phyloP scores from a whole-genome alignment of 2,113 vertebrate genomes.

The Okapia johnstoni region DNA sequence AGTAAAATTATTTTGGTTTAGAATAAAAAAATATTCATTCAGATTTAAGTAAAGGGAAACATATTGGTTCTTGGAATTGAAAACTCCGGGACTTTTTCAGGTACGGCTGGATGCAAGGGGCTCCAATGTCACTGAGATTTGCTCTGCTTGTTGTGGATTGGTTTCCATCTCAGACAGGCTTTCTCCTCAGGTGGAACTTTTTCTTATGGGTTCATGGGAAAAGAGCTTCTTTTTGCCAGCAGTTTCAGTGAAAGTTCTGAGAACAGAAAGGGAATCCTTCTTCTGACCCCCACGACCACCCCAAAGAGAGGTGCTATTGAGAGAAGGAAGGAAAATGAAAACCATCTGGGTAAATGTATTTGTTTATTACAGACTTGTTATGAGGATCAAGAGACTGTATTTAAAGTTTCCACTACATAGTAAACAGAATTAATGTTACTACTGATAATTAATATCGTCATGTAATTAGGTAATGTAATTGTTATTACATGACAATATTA shows the following conservation, averaged over 20 bases:
- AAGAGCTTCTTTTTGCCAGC: not conserved
- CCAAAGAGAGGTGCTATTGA: not conserved
- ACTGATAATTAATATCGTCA: not conserved
- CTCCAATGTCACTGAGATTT: not conserved
- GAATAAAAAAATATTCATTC: not conserved
- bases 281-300: too few relatives aligned
- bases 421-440: not conserved
- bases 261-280: not conserved
- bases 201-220: not conserved
- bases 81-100: not conserved
- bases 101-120: not conserved
- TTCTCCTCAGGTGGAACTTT: not conserved
- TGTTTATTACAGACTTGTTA: not conserved
- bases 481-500: not conserved
- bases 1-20: not conserved
- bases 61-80: not conserved
- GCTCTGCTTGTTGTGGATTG: not conserved
- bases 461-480: not conserved
- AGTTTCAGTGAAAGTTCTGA: not conserved
- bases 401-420: not conserved
- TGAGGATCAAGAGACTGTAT: not conserved
- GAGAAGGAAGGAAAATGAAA: not conserved
- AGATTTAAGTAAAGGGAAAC: not conserved
- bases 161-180: not conserved
- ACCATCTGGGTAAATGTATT: not conserved